Percentiles rank a stretch among this genome's conserved stretches.
These are phyloP conservation scores for Rostratula benghalensis DNA, from an alignment of 2,113 vertebrate genomes.

Conservation along the genomic window DNA sequence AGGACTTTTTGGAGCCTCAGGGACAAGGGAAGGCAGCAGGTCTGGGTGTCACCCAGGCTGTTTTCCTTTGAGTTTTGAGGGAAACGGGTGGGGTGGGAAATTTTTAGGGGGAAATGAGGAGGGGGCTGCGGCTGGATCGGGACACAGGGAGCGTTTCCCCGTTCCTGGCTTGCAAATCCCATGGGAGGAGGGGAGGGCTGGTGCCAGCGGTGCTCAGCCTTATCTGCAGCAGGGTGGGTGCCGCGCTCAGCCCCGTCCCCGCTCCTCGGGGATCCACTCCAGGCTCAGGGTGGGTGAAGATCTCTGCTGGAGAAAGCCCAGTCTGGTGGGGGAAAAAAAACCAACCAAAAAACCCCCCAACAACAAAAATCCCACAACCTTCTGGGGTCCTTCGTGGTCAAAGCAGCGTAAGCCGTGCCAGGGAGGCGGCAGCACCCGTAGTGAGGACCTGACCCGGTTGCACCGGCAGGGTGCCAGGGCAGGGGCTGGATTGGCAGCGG, in stretches of 20 bases:
- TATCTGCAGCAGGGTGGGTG: not conserved
- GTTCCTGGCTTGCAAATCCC: not conserved
- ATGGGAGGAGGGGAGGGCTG: not conserved
- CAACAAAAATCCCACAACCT: not conserved
- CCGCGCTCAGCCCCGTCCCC: not conserved
- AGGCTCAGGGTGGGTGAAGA: not conserved
- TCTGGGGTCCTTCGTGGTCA: not conserved
- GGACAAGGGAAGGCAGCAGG: not conserved
- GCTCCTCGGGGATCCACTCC: not conserved
- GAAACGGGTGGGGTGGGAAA: accelerated
- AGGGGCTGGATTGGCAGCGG: slow-evolving; percentile 31
- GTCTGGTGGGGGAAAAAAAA: not conserved
- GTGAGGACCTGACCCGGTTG: not conserved
- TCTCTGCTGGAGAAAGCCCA: not conserved
- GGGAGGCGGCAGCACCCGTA: not conserved
- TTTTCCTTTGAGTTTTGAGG: not conserved
- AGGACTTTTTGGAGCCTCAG: not conserved
- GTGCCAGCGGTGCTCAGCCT: not conserved
- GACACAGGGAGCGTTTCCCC: accelerated
- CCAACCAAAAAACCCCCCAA: no score
- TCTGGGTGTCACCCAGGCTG: not conserved
- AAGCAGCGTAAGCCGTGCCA: not conserved
- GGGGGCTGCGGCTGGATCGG: accelerated
- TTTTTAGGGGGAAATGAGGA: not conserved
- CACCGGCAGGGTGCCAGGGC: not conserved